Evolutionary conservation across 2,888 invertebrate genomes (phyloP), one percentile per base, ranked within the genome.

Genomic region (Tenthredo notha): DNA sequence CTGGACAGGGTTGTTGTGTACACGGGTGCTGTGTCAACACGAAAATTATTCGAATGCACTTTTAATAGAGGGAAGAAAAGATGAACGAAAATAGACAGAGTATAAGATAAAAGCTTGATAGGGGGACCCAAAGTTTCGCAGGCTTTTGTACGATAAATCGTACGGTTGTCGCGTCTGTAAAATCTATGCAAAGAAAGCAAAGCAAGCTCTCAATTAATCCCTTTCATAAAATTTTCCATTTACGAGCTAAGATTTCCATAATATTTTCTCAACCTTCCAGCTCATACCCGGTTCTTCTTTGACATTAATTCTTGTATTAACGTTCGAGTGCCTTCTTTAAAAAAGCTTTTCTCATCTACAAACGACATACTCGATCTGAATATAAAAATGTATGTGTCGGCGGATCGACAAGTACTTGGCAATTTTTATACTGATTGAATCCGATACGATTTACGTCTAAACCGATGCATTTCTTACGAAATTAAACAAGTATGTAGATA

Each of bases 1-100:
- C 85, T 85, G 85, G 85, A 80, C 61, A 61, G 58, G 61, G 37
- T 40, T 80, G 80, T 37, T 80, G 80, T 80, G 80, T 80, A 80
- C 58, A 61, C 80, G 37, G 61, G 80, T 7, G 80, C 80, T 80
- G 15, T 61, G 61, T 80, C 80, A 80, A 80, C 80, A 80, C 80
- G 61, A 9, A 61, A 80, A 80, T 80, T 61, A 80, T 80, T 37
- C 80, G 58, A 58, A 80, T 80, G 80, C 80, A 61, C 61, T 61
- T 80, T 61, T 80, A 80, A 80, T 80, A 61, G 61, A 80, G 80
- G 61, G 77, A 37, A 80, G 10, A n/a, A 80, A 80, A 58, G 61
- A 77, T 77, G 50, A 33, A 80, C 61, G 80, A 61, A 80, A 54
- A 54, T 77, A 54, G 21, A 77, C 6, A 54, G 29, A n/a, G 54